Evolutionary conservation across 2,797 vertebrate species (phyloP).

Genomic region (Xenopus petersii): DNA sequence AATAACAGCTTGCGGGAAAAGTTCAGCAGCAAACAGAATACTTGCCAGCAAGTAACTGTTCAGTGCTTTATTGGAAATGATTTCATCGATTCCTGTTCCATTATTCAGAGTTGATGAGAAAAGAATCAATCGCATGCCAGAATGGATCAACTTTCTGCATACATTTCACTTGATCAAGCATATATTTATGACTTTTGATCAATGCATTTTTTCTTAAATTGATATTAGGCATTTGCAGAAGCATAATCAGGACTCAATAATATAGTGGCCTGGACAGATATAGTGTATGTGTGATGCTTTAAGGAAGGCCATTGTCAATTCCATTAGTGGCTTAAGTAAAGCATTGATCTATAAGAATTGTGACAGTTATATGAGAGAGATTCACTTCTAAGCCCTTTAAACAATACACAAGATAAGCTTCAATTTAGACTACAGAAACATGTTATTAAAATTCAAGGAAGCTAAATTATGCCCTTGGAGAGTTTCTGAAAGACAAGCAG

Average conservation of each 20-base stretch:
- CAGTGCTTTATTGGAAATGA: slow-evolving; percentile 21
- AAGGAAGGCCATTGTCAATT: slow-evolving; percentile 23
- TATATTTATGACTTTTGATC: slow-evolving; percentile 38
- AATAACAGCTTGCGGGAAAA: too few relatives aligned
- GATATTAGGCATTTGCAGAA: slow-evolving; percentile 35
- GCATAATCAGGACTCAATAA: slow-evolving; percentile 23
- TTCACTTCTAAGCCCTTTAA: slow-evolving; percentile 4
- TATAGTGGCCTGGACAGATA: slow-evolving; percentile 22
- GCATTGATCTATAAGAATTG: slow-evolving; percentile 19
- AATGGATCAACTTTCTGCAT: slow-evolving; percentile 12
- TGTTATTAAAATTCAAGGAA: slow-evolving; percentile 22
- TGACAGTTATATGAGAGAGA: slow-evolving; percentile 33
- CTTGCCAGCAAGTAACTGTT: slow-evolving; percentile 3
- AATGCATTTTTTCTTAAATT: slow-evolving; percentile 38
- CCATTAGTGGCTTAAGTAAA: slow-evolving; percentile 36
- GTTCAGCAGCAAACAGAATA: too few relatives aligned
- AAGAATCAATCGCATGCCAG: slow-evolving; percentile 37
- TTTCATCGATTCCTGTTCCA: slow-evolving; percentile 31
- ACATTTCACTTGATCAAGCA: slow-evolving; percentile 5
- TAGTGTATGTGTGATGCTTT: slow-evolving; percentile 18
- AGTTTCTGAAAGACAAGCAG: slow-evolving; percentile 28
- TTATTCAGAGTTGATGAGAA: slow-evolving; percentile 30
- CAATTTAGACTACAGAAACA: slow-evolving; percentile 10
- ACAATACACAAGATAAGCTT: slow-evolving; percentile 11
- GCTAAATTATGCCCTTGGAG: slow-evolving; percentile 29